phyloP scores from a whole-genome alignment of 2,888 invertebrate species.

The Orgyia antiqua region DNA sequence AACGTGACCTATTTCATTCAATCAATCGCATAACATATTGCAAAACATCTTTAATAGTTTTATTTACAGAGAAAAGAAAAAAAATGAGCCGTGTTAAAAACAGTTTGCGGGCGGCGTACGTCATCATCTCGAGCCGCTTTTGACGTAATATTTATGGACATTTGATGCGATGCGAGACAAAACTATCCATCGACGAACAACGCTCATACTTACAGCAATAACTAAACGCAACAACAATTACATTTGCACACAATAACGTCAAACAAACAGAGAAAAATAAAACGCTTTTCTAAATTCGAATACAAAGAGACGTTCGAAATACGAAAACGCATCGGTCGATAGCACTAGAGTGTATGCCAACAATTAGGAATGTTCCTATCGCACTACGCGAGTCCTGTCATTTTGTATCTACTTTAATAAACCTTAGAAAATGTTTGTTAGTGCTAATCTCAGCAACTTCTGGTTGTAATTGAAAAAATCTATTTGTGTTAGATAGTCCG shows the following conservation, averaged over 20 bases:
- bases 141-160: conserved; percentile 30
- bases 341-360: conserved; percentile 66
- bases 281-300: conserved; percentile 70
- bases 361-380: conserved; percentile 71
- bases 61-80: conserved; percentile 16
- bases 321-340: conserved; percentile 65
- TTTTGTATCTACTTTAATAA: no score
- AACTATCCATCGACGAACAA: conserved; percentile 38
- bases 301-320: conserved; percentile 67
- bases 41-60: background rate
- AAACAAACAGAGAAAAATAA: conserved; percentile 65
- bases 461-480: no score
- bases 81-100: conserved; percentile 31
- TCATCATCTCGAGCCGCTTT: conserved; percentile 15
- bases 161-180: conserved; percentile 25
- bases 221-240: conserved; percentile 60
- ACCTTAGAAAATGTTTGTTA: no score
- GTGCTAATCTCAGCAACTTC: no score
- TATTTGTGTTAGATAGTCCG: no score
- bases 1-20: conserved; percentile 24
- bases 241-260: conserved; percentile 71
- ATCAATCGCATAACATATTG: conserved; percentile 14
- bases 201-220: conserved; percentile 56
- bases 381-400: conserved; percentile 45
- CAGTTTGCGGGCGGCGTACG: conserved; percentile 10